Evolutionary conservation across 2,797 vertebrate species (phyloP), one percentile per base, ranked within the genome.

Genomic region (Periparus ater): DNA sequence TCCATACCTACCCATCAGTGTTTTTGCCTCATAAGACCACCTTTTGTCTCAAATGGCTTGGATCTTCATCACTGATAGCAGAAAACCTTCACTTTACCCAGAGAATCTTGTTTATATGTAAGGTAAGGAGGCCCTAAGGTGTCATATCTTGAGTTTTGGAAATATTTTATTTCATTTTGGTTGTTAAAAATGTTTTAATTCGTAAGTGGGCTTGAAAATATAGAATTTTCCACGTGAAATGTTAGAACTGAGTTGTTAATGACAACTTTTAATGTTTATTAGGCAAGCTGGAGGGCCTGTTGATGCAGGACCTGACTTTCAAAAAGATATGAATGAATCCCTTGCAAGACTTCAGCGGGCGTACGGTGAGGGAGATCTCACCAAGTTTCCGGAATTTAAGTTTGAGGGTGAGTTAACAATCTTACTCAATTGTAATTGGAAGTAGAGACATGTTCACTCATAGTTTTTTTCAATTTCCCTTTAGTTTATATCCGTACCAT

Each of bases 341-440:
- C 92, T 98, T 19, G 93, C 95, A 92, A 99, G 99, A 87, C 98
- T 99, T 44, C 98, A 99, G 78, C 98, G 99, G 57, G 96, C 99
- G 1, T 99, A 98, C 11, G 99, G 99, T 10, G 98, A 98, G 32
- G 99, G 98, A 89, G 99, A 99, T 93, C 89, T 99, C 81, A 95
- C 87, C 62, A 98, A 98, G 53, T 99, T 99, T 93, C 99, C 99
- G 3, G 98, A 98, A 38, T 98, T 99, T 94, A 99, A 98, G 90
- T 99, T 99, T 97, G 77, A 98, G 93, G 99, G 99, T 99, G 74
- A 97, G 97, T 94, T 48, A 73, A 66, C 23, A 71, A 9, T 23
- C n/a, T 63, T 50, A 13, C 5, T 68, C 47, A 62, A 60, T n/a
- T 78, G 6, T 70, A 51, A 19, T 50, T 88, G 23, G 5, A 55